phyloP scores from a whole-genome alignment of 2,888 invertebrate genomes.

The Dione vanillae region DNA sequence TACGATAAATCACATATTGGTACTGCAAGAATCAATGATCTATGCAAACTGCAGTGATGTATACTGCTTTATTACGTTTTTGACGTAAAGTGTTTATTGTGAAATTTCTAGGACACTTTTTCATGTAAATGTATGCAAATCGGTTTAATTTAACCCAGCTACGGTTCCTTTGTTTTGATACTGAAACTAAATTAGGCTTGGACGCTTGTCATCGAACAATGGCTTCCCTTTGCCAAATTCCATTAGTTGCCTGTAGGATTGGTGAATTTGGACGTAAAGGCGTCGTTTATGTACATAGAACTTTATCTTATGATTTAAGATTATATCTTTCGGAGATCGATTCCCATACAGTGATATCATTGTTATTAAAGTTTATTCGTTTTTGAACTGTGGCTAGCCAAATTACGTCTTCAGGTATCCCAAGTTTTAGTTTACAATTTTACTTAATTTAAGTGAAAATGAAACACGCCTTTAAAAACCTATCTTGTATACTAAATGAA shows the following conservation, averaged over 20 bases:
- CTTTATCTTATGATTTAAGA: neutral
- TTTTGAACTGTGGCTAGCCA: too few species aligned
- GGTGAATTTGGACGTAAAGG: neutral
- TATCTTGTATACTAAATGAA: too few species aligned
- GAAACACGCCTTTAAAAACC: too few species aligned
- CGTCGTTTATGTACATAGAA: neutral
- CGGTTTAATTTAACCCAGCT: conserved; percentile 50
- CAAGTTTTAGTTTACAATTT: too few species aligned
- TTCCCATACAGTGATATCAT: neutral
- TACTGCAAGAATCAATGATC: too few species aligned
- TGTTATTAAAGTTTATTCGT: neutral
- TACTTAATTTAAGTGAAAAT: too few species aligned
- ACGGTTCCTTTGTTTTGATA: conserved; percentile 45
- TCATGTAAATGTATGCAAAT: conserved; percentile 70
- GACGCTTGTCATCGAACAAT: conserved; percentile 26
- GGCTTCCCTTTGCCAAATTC: conserved; percentile 20
- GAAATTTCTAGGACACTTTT: conserved; percentile 45
- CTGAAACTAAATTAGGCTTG: conserved; percentile 25
- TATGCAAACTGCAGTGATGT: too few species aligned
- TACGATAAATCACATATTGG: too few species aligned
- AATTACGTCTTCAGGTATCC: too few species aligned
- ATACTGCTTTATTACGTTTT: conserved; percentile 60
- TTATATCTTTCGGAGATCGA: neutral
- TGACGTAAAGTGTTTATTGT: conserved; percentile 51
- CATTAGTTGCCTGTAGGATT: neutral